Conservation (phyloP, 2,113 vertebrate genomes). For the Petrocephalus microphthalmus region DNA sequence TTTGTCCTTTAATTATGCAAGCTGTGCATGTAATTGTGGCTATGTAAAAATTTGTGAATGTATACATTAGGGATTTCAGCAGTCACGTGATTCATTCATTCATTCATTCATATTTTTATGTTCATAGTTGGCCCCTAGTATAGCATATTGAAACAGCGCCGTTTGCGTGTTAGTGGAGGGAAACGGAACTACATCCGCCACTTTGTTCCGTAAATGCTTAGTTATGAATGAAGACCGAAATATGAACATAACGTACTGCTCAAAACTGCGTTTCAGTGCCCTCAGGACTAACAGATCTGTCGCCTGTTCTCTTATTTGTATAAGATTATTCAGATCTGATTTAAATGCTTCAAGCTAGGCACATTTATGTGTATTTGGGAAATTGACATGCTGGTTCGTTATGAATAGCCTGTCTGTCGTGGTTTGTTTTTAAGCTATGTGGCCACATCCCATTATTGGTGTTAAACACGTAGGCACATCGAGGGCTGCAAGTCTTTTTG, state of each 20-base stretch:
- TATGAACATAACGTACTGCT: background rate
- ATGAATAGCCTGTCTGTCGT: background rate
- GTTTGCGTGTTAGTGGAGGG: background rate
- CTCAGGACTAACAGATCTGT: background rate
- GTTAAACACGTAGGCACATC: background rate
- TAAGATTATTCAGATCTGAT: background rate
- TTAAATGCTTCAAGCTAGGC: background rate
- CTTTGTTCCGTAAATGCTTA: background rate
- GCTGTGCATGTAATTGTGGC: background rate
- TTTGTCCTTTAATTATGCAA: background rate
- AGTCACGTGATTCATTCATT: background rate
- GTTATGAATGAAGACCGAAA: background rate
- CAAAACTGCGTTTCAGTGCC: background rate
- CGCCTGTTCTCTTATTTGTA: background rate
- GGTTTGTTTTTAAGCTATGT: background rate
- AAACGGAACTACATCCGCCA: background rate
- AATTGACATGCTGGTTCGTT: background rate
- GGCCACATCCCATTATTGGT: background rate
- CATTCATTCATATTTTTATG: background rate
- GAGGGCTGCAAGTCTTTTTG: background rate
- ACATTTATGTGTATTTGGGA: background rate
- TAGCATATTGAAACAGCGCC: background rate
- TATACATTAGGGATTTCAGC: background rate
- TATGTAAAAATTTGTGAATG: background rate
- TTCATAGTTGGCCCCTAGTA: background rate